Percentiles rank a stretch among this genome's conserved stretches.
These are phyloP conservation scores for Cordilura impudica DNA, from an alignment of 2,888 invertebrate genomes.

Conservation along the genomic window DNA sequence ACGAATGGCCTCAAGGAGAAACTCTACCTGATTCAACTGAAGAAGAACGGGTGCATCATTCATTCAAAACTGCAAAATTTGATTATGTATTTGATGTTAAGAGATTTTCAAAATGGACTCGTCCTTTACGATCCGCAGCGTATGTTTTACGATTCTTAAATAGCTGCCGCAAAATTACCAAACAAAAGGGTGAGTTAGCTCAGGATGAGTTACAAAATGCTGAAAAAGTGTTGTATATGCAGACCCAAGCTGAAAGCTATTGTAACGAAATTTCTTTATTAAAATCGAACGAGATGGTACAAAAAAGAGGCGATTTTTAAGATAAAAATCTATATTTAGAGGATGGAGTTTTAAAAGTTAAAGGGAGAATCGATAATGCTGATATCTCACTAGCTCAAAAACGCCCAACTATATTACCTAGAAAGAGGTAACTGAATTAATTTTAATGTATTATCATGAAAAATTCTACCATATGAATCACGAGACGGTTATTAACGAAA, in stretches of 20 bases:
- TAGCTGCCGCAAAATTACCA: constrained; percentile 23
- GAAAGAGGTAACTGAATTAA: too few relatives aligned
- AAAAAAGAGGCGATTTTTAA: constrained; percentile 28
- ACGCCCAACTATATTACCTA: constrained; percentile 52
- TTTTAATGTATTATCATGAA: background rate
- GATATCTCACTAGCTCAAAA: constrained; percentile 18
- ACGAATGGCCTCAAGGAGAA: too few relatives aligned
- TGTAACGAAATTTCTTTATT: constrained; percentile 5
- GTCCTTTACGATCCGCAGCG: background rate
- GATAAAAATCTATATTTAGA: constrained; percentile 29
- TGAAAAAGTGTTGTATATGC: constrained; percentile 14
- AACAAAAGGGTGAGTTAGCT: constrained; percentile 59
- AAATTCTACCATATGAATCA: too few relatives aligned
- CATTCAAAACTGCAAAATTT: background rate
- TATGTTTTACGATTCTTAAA: background rate
- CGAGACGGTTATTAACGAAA: constrained; percentile 28
- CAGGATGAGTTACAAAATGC: constrained; percentile 16
- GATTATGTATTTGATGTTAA: background rate
- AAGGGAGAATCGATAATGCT: constrained; percentile 48
- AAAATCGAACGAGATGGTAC: background rate
- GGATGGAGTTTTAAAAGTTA: constrained; percentile 21
- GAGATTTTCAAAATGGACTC: constrained; percentile 17
- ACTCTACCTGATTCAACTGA: background rate
- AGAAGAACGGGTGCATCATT: background rate
- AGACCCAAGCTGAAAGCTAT: background rate